phyloP scores from a whole-genome alignment of 2,113 vertebrate species.

The Oncorhynchus keta region DNA sequence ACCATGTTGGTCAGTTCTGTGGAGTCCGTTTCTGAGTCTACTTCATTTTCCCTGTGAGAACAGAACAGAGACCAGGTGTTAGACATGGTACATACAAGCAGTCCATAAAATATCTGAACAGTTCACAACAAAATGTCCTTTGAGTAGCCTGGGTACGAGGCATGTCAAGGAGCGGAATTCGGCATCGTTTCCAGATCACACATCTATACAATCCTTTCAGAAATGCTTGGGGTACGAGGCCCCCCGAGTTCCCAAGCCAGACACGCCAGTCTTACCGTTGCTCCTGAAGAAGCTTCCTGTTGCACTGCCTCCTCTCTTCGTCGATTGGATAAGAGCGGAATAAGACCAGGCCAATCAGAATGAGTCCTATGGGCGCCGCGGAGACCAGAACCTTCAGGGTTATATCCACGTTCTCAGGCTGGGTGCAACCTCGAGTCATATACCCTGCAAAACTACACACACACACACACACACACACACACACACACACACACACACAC shows the following conservation, averaged over 20 bases:
- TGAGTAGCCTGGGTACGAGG: too few species aligned
- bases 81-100: too few species aligned
- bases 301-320: slow-evolving; percentile 82
- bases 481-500: not conserved
- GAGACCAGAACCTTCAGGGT: slow-evolving; percentile 92
- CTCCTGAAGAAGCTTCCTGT: slow-evolving; percentile 89
- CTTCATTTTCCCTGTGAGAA: slow-evolving; percentile 64
- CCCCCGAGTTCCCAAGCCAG: not conserved
- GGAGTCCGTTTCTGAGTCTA: slow-evolving; percentile 64
- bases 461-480: too few species aligned
- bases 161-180: too few species aligned
- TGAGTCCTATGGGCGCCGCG: slow-evolving; percentile 80
- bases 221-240: too few species aligned
- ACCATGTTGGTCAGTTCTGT: slow-evolving; percentile 57
- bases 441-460: slow-evolving; percentile 88
- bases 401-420: slow-evolving; percentile 79
- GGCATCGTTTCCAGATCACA: too few species aligned
- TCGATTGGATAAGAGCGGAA: slow-evolving; percentile 90
- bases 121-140: too few species aligned
- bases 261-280: slow-evolving; percentile 71
- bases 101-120: too few species aligned
- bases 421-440: slow-evolving; percentile 82
- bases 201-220: not conserved
- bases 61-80: not conserved
- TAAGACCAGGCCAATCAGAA: slow-evolving; percentile 85